Conservation (phyloP, 2,888 invertebrate genomes). For the Plebejus argus region DNA sequence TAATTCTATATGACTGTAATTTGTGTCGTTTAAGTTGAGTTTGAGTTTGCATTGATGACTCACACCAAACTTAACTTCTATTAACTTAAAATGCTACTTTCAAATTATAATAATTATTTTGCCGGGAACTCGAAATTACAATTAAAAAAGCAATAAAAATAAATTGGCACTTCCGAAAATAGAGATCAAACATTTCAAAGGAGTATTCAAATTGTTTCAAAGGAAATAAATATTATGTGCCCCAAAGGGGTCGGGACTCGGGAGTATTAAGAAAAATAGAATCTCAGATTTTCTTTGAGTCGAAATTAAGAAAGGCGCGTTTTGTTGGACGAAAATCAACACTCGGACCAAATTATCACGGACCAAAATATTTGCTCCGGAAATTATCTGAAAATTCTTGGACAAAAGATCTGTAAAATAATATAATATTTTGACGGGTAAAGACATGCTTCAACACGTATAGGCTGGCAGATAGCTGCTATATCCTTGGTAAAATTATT, state of each 20-base stretch:
- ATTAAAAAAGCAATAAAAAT: conserved; percentile 20
- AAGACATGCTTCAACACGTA: too few relatives aligned
- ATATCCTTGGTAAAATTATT: too few relatives aligned
- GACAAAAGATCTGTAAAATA: background rate
- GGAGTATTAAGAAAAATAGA: background rate
- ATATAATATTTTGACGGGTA: too few relatives aligned
- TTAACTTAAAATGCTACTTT: too few relatives aligned
- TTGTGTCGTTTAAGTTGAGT: too few relatives aligned
- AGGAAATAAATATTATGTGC: background rate
- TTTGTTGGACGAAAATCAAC: conserved; percentile 27
- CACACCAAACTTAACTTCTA: background rate
- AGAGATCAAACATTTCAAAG: background rate
- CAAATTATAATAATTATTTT: background rate
- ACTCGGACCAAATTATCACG: conserved; percentile 28
- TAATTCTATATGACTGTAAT: too few relatives aligned
- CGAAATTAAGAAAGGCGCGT: conserved; percentile 14
- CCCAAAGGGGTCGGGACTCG: background rate
- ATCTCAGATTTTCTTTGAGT: conserved; percentile 13
- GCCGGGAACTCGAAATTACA: background rate
- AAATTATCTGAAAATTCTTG: background rate
- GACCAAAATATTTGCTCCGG: conserved; percentile 21
- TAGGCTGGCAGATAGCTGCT: too few relatives aligned
- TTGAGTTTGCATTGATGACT: background rate
- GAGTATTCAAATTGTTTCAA: conserved; percentile 13
- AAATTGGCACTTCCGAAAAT: background rate